Conservation (phyloP, 2,888 invertebrate genomes). For the Dynastes grantii region DNA sequence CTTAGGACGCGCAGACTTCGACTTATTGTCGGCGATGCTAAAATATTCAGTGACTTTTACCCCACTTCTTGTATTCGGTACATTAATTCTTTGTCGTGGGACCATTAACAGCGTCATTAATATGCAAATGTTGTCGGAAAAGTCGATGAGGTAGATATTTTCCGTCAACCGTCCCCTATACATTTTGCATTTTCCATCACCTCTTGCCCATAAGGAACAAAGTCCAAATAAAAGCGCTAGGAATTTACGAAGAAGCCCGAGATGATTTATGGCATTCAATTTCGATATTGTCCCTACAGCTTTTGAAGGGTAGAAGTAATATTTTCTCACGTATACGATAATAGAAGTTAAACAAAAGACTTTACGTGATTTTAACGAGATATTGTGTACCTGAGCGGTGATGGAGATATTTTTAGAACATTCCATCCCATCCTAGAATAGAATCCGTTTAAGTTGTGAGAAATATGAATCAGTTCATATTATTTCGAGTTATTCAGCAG, state of each 20-base stretch:
- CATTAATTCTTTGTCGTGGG: slow-evolving; percentile 23
- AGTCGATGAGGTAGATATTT: slow-evolving; percentile 20
- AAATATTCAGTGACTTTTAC: slow-evolving; percentile 35
- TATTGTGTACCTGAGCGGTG: too few relatives aligned
- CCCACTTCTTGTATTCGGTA: slow-evolving; percentile 22
- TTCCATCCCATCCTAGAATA: too few relatives aligned
- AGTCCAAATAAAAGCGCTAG: not conserved
- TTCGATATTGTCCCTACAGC: too few relatives aligned
- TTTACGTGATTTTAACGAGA: too few relatives aligned
- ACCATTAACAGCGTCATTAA: slow-evolving; percentile 39
- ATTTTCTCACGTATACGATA: too few relatives aligned
- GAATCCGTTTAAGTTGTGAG: too few relatives aligned
- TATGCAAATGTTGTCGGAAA: slow-evolving; percentile 13
- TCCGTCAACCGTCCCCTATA: not conserved
- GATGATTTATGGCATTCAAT: not conserved
- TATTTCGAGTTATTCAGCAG: too few relatives aligned
- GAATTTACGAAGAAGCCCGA: not conserved
- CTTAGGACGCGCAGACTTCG: not conserved
- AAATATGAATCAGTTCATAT: too few relatives aligned
- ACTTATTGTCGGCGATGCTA: slow-evolving; percentile 7
- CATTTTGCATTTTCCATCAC: not conserved
- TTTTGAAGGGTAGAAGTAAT: too few relatives aligned
- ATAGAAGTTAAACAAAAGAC: too few relatives aligned
- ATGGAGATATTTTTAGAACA: too few relatives aligned
- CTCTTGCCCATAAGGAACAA: not conserved